A percentile compares a stretch with the other conserved stretches of the same genome.
These are phyloP conservation scores for Poeciliopsis turrubarensis DNA, from an alignment of 2,113 vertebrate species.

Conservation along the genomic window DNA sequence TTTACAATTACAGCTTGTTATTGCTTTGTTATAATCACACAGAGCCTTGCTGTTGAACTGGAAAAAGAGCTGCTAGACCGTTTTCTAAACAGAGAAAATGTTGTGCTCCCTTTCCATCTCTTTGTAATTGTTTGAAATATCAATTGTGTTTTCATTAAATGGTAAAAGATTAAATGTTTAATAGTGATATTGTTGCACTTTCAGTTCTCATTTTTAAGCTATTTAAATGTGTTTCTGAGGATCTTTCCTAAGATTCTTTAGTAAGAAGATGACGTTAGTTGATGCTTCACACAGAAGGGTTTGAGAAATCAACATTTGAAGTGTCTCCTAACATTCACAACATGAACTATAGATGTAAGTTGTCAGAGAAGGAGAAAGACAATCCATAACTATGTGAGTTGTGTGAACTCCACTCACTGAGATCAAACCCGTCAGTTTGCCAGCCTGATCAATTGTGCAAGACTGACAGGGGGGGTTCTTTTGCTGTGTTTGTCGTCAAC, in stretches of 20 bases:
- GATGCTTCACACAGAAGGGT: not conserved
- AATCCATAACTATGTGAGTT: too few species aligned
- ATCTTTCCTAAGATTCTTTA: not conserved
- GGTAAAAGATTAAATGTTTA: not conserved
- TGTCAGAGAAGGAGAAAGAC: too few species aligned
- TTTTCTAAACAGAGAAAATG: not conserved
- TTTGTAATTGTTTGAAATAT: not conserved
- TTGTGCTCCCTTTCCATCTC: not conserved
- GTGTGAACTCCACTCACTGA: too few species aligned
- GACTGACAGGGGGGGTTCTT: not conserved
- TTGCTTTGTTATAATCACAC: not conserved
- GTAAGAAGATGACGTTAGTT: not conserved
- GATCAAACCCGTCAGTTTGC: not conserved
- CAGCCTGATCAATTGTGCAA: not conserved
- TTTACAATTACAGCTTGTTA: not conserved
- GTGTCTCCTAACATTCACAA: not conserved
- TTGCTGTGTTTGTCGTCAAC: not conserved
- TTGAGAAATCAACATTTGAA: not conserved
- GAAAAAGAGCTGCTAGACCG: not conserved
- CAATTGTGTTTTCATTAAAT: not conserved
- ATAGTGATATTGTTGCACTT: not conserved
- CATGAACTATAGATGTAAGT: not conserved
- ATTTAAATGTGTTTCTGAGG: not conserved
- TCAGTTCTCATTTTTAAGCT: not conserved
- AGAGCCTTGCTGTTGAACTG: not conserved